Conservation (phyloP, 37 sponge, comb jelly and placozoan genomes). For the Aphrocallistes beatrix region DNA sequence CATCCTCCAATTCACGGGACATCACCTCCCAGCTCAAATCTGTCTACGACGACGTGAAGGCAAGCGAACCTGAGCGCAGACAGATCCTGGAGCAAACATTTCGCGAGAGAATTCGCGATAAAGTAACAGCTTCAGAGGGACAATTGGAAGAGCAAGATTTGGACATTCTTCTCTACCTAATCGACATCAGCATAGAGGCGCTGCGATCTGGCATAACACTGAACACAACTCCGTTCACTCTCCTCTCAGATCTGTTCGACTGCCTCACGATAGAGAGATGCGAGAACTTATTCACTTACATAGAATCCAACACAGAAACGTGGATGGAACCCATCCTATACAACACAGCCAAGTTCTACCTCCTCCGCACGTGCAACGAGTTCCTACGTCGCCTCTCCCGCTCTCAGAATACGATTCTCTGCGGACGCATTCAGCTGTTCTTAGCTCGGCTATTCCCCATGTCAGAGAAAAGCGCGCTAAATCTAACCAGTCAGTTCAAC, state of each 20-base stretch:
- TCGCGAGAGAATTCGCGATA: conserved; percentile 49
- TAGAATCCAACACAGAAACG: conserved; percentile 45
- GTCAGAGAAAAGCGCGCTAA: conserved; percentile 85
- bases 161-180: conserved; percentile 8
- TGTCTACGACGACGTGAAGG: neutral
- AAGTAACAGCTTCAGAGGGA: neutral
- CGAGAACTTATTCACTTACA: conserved; percentile 53
- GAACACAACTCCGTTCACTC: conserved; percentile 70
- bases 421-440: conserved; percentile 93
- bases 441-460: conserved; percentile 89
- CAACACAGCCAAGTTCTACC: conserved; percentile 60
- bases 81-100: conserved; percentile 72
- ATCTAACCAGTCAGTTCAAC: conserved; percentile 96
- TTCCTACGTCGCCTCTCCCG: conserved; percentile 74
- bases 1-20: neutral
- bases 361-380: conserved; percentile 89
- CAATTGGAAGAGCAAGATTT: neutral
- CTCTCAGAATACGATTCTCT: conserved; percentile 88
- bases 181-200: neutral
- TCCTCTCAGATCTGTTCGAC: conserved; percentile 73
- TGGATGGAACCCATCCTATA: conserved; percentile 63
- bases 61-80: conserved; percentile 52
- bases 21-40: neutral
- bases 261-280: conserved; percentile 69
- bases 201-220: neutral